Evolutionary conservation across 2,888 invertebrate species (phyloP), one percentile per base, ranked within the genome.

Genomic region (Diachrysia chrysitis): DNA sequence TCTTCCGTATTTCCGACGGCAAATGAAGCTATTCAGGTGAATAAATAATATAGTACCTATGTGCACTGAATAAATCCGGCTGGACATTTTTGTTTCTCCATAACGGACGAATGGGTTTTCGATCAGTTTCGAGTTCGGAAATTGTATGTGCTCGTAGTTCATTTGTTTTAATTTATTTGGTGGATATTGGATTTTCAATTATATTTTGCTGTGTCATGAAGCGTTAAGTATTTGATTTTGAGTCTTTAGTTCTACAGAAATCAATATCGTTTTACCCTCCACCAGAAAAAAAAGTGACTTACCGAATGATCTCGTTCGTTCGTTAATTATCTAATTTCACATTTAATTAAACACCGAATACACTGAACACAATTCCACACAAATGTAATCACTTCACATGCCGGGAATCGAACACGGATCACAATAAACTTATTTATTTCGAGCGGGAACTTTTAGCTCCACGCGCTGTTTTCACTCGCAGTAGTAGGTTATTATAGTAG

Each of bases 11-110:
- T 89, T 90, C 88, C 87, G 82, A 76, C 75, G 79, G 84, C 86
- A 91, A 90, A 91, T 90, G 90, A 89, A 88, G 85, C 85, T 83
- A 84, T 87, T 90, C 88, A 84, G 77, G 79, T 83, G 88, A 86
- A 90, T 88, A 89, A 87, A 87, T 89, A 89, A 87, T 82, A 73
- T 70, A n/a, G n/a, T n/a, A 68, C 25, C 29, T 48, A 51, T 51
- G 46, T 46, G 48, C 51, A 63, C 56, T 64, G 75, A 62, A 76
- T 69, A 59, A 60, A 72, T 67, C 63, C n/a, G 69, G 68, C 63
- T n/a, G 48, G 19, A 19, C 54, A 57, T 58, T 77, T 76, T 78
- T 71, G 55, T 77, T 73, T 64, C 53, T 71, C 55, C 58, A 70
- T 23, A 58, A 62, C 73, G 55, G 60, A 60, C 25, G 68, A 68